Percentiles rank a stretch among this genome's conserved stretches.
These are phyloP conservation scores for Potorous gilbertii DNA, from an alignment of 2,797 vertebrate genomes.

Conservation along the genomic window DNA sequence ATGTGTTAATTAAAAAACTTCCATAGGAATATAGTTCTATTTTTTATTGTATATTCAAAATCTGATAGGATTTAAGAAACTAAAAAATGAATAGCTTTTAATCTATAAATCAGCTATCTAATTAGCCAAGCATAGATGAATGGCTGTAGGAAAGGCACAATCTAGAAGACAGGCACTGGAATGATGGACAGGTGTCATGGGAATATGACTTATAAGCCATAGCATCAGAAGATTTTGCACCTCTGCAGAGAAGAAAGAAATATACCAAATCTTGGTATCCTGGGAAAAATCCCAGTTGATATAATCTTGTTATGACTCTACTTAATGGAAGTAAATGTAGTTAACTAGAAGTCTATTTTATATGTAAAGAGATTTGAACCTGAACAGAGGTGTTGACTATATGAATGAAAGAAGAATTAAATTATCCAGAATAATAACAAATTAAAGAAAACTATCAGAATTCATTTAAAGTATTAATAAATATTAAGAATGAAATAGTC, in stretches of 20 bases:
- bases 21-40: neutral
- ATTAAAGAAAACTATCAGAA: neutral
- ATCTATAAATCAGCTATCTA: neutral
- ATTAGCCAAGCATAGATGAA: neutral
- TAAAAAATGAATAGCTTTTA: neutral
- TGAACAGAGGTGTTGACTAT: neutral
- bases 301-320: neutral
- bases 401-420: neutral
- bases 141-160: neutral
- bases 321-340: neutral
- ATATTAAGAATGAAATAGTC: neutral
- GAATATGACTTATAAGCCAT: neutral
- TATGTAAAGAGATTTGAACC: neutral
- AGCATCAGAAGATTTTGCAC: neutral
- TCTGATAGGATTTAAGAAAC: neutral
- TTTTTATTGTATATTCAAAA: neutral
- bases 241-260: neutral
- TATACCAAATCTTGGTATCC: neutral
- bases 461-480: neutral
- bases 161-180: neutral
- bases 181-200: neutral
- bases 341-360: neutral
- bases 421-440: neutral
- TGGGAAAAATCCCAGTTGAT: neutral
- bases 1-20: neutral